These are phyloP conservation scores for Podarcis cretensis DNA, from an alignment of 2,113 vertebrate species.

Conservation along the genomic window DNA sequence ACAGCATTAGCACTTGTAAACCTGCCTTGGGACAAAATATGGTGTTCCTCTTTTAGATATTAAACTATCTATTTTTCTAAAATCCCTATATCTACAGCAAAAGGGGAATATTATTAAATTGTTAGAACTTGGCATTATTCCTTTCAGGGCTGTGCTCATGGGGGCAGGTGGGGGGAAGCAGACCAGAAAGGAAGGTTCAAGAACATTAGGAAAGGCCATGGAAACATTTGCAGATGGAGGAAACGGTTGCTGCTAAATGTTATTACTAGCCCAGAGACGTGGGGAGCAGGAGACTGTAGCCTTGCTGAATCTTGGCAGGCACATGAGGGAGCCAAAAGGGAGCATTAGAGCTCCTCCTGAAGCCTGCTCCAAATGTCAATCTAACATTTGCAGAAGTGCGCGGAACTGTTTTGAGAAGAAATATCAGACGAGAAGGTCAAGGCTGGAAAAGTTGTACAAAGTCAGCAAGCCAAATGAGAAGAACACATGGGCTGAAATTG, in stretches of 20 bases:
- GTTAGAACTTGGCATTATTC: constrained; percentile 21
- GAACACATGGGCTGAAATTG: constrained; percentile 4
- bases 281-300: constrained; percentile 19
- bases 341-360: constrained; percentile 35
- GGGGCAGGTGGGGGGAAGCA: background rate
- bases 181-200: constrained; percentile 20
- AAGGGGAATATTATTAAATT: constrained; percentile 65
- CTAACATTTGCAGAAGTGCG: constrained; percentile 79
- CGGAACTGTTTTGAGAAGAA: constrained; percentile 63
- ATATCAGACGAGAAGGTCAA: constrained; percentile 58
- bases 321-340: constrained; percentile 43
- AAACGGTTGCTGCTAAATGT: constrained; percentile 79
- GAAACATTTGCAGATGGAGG: constrained; percentile 76
- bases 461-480: background rate
- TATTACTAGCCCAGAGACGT: constrained; percentile 73
- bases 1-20: rapidly evolving
- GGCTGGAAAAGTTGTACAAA: constrained; percentile 55
- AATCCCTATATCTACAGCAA: constrained; percentile 42
- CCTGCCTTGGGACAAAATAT: background rate
- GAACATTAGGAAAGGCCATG: constrained; percentile 2
- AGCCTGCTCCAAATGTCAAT: constrained; percentile 78
- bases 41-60: constrained; percentile 14
- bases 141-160: constrained; percentile 6
- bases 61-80: constrained; percentile 43
- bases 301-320: constrained; percentile 49